Percentiles rank a stretch among this genome's conserved stretches.
phyloP scores from a whole-genome alignment of 2,888 invertebrate species.

The Tolmerus cingulatus region DNA sequence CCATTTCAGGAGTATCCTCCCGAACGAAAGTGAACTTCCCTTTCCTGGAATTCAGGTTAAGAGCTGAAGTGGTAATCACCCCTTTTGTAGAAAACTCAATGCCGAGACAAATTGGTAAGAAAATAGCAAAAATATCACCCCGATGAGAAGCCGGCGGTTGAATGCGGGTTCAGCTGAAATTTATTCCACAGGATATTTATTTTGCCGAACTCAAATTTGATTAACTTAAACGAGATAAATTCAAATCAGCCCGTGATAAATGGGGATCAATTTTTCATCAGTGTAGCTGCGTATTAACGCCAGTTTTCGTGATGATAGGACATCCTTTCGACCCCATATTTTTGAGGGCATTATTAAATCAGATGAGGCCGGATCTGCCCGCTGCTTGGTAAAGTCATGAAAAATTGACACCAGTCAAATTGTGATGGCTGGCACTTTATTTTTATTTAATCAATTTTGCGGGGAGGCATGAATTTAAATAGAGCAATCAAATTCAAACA shows the following conservation, averaged over 20 bases:
- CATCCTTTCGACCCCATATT: conserved; percentile 28
- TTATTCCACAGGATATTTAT: conserved; percentile 13
- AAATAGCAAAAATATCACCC: neutral
- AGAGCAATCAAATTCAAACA: conserved; percentile 8
- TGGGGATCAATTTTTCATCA: conserved; percentile 33
- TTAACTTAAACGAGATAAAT: conserved; percentile 31
- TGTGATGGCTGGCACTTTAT: conserved; percentile 26
- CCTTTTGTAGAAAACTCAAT: conserved; percentile 21
- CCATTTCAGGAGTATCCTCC: conserved; percentile 21
- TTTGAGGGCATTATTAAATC: conserved; percentile 35
- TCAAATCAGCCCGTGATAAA: conserved; percentile 27
- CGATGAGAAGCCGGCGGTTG: neutral
- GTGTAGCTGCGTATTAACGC: neutral
- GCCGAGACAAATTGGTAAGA: conserved; percentile 13
- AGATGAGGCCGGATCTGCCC: neutral
- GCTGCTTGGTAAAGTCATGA: conserved; percentile 7
- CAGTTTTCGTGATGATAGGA: conserved; percentile 2
- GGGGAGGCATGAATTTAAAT: conserved; percentile 8
- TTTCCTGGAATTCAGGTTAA: conserved; percentile 26
- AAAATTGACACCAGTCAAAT: conserved; percentile 26
- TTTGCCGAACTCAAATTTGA: conserved; percentile 9
- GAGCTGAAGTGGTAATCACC: conserved; percentile 20
- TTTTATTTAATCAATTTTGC: conserved; percentile 37
- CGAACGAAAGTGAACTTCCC: conserved; percentile 17
- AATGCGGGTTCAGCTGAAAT: neutral